Evolutionary conservation across 2,888 invertebrate genomes (phyloP).

Genomic region (Teleogryllus oceanicus): DNA sequence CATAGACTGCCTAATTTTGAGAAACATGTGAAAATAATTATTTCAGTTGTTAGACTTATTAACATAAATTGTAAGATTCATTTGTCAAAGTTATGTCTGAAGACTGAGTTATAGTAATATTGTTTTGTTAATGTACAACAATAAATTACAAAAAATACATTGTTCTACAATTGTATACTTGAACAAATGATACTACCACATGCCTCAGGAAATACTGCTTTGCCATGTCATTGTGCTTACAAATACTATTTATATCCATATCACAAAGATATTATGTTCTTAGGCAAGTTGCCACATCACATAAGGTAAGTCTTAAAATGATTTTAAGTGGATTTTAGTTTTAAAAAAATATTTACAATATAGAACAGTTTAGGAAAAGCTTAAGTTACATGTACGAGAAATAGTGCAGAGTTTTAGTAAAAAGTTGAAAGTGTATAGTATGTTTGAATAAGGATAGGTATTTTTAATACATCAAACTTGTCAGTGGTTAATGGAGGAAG

Average conservation of each 20-base stretch:
- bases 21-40: too few species aligned
- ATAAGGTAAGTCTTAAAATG: background rate
- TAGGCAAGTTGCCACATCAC: background rate
- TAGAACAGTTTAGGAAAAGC: conserved; percentile 1
- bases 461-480: background rate
- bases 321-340: background rate
- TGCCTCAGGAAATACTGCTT: background rate
- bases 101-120: too few species aligned
- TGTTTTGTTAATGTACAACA: too few species aligned
- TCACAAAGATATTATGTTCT: background rate
- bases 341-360: conserved; percentile 7
- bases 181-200: background rate
- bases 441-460: background rate
- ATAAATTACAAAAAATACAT: too few species aligned
- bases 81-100: too few species aligned
- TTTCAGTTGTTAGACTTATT: too few species aligned
- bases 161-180: background rate
- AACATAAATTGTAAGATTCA: too few species aligned
- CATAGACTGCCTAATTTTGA: too few species aligned
- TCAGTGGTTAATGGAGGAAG: background rate
- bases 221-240: background rate
- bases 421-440: background rate
- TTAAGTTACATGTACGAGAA: background rate
- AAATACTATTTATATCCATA: conserved; percentile 2
- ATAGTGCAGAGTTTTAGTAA: conserved; percentile 18